These are phyloP conservation scores for Chydorus sphaericus DNA, from an alignment of 2,888 invertebrate species.

Conservation along the genomic window DNA sequence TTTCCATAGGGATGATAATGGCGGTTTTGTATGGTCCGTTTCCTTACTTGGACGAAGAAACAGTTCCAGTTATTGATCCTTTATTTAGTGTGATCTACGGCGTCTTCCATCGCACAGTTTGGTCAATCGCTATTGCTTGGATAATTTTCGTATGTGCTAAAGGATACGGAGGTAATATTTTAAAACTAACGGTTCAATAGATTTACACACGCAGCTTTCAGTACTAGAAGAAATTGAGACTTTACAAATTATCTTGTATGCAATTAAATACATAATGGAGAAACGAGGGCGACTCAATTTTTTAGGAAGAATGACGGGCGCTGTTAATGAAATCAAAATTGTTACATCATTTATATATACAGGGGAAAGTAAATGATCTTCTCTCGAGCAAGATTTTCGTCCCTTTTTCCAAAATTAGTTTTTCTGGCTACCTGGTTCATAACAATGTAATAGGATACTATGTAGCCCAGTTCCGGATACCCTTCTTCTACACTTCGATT, in stretches of 20 bases:
- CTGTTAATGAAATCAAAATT: too few species aligned
- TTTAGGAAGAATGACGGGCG: too few species aligned
- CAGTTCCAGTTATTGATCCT: constrained; percentile 35
- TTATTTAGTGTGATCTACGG: constrained; percentile 61
- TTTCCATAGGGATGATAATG: not conserved
- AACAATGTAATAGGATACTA: not conserved
- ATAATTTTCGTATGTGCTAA: constrained; percentile 63
- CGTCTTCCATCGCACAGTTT: constrained; percentile 63
- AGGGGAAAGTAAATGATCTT: constrained; percentile 51
- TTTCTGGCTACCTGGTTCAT: constrained; percentile 66
- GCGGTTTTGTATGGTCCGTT: not conserved
- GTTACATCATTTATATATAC: too few species aligned
- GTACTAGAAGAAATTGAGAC: too few species aligned
- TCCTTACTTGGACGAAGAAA: not conserved
- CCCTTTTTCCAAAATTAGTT: constrained; percentile 80
- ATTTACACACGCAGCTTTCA: not conserved
- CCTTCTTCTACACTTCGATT: constrained; percentile 11
- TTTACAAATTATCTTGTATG: too few species aligned
- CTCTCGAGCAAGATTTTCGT: constrained; percentile 69
- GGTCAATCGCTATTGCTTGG: constrained; percentile 60
- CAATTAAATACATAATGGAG: too few species aligned
- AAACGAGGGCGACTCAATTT: too few species aligned
- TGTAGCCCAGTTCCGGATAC: not conserved
- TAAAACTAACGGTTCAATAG: too few species aligned
- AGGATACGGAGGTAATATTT: constrained; percentile 36